A percentile compares a stretch with the other conserved stretches of the same genome.
Conservation (phyloP, 2,888 invertebrate genomes). For the Syrphus vitripennis region DNA sequence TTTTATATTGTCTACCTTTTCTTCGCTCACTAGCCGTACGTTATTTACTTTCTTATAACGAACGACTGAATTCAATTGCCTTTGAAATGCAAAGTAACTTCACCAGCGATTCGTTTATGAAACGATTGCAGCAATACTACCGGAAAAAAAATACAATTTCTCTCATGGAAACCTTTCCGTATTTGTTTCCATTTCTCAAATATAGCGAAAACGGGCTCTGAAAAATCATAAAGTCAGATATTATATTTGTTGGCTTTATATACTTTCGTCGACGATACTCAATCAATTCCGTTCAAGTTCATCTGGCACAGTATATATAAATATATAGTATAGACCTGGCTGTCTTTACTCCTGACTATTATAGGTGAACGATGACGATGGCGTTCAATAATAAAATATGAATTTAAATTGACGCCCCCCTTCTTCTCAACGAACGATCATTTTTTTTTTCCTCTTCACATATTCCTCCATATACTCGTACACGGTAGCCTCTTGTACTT, state of each 20-base stretch:
- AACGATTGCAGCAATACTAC: constrained; percentile 23
- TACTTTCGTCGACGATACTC: not conserved
- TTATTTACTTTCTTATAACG: not conserved
- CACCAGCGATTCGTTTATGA: constrained; percentile 25
- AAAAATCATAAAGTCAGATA: constrained; percentile 33
- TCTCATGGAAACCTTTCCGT: not conserved
- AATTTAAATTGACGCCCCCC: constrained; percentile 49
- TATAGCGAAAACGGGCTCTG: no score
- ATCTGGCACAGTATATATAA: not conserved
- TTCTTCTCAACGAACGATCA: not conserved
- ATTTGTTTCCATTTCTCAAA: not conserved
- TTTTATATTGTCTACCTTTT: no score
- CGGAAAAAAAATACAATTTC: constrained; percentile 4
- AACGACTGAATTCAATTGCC: not conserved
- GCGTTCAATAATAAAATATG: constrained; percentile 47
- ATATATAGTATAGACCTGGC: not conserved
- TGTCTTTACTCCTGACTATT: not conserved
- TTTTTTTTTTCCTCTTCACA: not conserved
- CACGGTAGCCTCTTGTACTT: not conserved
- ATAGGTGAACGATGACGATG: constrained; percentile 29
- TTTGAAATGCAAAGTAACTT: constrained; percentile 53
- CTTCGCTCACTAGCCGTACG: not conserved
- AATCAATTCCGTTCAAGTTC: constrained; percentile 41
- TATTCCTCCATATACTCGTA: not conserved
- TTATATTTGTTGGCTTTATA: not conserved